Conservation (phyloP, 2,797 vertebrate species). For the Erethizon dorsatum region DNA sequence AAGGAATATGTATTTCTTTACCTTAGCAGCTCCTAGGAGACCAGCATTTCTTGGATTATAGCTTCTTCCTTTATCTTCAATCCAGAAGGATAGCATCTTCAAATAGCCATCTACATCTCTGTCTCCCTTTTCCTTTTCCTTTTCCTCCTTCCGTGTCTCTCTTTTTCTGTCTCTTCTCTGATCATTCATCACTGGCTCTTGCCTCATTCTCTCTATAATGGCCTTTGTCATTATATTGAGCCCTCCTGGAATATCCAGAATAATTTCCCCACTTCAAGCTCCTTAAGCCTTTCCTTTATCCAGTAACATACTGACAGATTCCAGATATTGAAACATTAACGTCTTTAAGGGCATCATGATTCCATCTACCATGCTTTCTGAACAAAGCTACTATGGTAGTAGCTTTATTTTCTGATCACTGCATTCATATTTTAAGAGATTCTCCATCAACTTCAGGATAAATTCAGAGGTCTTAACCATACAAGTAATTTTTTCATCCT, state of each 20-base stretch:
- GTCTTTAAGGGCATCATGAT: background rate
- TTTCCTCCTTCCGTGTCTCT: no score
- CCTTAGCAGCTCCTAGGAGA: background rate
- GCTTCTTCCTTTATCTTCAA: background rate
- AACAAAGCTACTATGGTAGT: background rate
- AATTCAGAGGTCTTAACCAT: background rate
- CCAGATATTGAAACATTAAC: background rate
- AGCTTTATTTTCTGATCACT: conserved; percentile 10
- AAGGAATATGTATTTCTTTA: background rate
- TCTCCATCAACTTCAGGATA: background rate
- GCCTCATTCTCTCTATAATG: background rate
- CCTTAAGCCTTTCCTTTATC: background rate
- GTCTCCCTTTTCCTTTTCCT: background rate
- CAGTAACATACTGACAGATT: background rate
- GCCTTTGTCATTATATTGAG: background rate
- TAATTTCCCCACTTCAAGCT: background rate
- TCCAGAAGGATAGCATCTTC: background rate
- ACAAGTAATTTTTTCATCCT: background rate
- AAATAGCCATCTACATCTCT: background rate
- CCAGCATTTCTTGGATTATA: background rate
- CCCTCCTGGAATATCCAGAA: background rate
- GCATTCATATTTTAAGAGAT: background rate
- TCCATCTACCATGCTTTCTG: background rate
- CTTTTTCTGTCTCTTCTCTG: background rate
- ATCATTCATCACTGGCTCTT: background rate